Evolutionary conservation across 1,140 invertebrate genomes (phyloP).

Genomic region (Hermatobates lingyangjiaoensis): DNA sequence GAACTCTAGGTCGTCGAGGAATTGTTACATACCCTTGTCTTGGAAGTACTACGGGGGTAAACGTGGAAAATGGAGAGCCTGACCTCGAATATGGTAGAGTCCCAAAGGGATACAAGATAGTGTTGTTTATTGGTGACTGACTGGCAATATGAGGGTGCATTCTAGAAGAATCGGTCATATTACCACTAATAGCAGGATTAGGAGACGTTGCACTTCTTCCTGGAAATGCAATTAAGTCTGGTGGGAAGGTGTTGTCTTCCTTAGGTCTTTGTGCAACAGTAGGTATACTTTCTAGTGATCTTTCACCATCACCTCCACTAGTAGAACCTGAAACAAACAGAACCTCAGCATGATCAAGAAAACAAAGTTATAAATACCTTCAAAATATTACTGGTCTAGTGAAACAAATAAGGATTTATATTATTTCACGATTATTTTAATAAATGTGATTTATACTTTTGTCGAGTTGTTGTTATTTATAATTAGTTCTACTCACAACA

Average conservation of each 20-base stretch:
- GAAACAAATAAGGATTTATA: too few relatives aligned
- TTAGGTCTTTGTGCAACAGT: conserved; percentile 3
- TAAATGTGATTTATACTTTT: too few relatives aligned
- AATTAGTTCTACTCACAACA: too few relatives aligned
- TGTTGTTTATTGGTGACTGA: conserved; percentile 29
- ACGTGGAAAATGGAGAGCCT: conserved; percentile 43
- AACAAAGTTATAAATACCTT: too few relatives aligned
- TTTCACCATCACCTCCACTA: conserved; percentile 18
- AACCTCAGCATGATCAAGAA: too few relatives aligned
- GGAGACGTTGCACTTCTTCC: conserved; percentile 38
- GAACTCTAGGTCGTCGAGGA: conserved; percentile 55
- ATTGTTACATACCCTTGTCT: conserved; percentile 64
- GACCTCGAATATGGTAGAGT: conserved; percentile 51
- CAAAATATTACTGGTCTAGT: too few relatives aligned
- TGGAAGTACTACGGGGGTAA: conserved; percentile 37
- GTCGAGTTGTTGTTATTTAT: too few relatives aligned
- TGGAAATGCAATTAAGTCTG: conserved; percentile 62
- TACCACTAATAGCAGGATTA: conserved; percentile 50
- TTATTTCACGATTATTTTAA: too few relatives aligned
- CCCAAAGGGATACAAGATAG: conserved; percentile 31
- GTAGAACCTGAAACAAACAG: conserved; percentile 26
- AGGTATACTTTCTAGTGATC: conserved; percentile 9
- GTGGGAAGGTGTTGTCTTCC: conserved; percentile 33
- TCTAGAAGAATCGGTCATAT: conserved; percentile 29
- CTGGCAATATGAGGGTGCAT: conserved; percentile 21